These are phyloP conservation scores for Notolabrus celidotus DNA, from an alignment of 2,797 vertebrate genomes.

Conservation along the genomic window DNA sequence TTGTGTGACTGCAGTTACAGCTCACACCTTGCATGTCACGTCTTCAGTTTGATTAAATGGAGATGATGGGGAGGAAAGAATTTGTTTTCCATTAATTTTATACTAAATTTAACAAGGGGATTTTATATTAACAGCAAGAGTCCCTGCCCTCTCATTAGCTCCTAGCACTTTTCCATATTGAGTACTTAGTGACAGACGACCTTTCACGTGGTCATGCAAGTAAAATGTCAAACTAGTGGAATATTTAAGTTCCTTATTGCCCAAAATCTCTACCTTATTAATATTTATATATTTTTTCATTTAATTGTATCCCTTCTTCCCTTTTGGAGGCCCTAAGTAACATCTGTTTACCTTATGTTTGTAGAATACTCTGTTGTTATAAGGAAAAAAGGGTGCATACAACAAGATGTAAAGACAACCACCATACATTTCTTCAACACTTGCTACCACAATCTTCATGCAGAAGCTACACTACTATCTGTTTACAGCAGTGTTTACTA, in stretches of 20 bases:
- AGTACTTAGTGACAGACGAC: slow-evolving; percentile 15
- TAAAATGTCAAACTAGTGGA: slow-evolving; percentile 2
- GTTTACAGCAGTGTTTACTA: slow-evolving; percentile 14
- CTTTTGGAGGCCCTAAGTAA: no score
- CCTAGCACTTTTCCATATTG: slow-evolving; percentile 23
- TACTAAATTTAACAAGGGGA: slow-evolving; percentile 36
- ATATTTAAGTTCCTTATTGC: background rate
- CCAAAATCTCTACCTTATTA: background rate
- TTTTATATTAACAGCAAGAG: slow-evolving; percentile 28
- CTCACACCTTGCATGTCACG: background rate
- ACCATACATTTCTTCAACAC: slow-evolving; percentile 26
- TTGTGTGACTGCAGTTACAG: slow-evolving; percentile 33
- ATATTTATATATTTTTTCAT: background rate
- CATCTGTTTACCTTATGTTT: no score
- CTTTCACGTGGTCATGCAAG: slow-evolving; percentile 17
- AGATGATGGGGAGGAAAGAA: slow-evolving; percentile 37
- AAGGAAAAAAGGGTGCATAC: background rate
- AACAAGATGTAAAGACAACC: slow-evolving; percentile 12
- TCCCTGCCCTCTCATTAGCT: slow-evolving; percentile 27
- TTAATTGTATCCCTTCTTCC: no score
- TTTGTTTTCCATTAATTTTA: slow-evolving; percentile 51
- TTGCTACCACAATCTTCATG: slow-evolving; percentile 22
- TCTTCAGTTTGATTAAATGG: slow-evolving; percentile 41
- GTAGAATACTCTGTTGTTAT: no score
- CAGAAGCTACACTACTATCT: background rate